phyloP scores from a whole-genome alignment of 2,113 vertebrate species.

The Antechinus stuartii region DNA sequence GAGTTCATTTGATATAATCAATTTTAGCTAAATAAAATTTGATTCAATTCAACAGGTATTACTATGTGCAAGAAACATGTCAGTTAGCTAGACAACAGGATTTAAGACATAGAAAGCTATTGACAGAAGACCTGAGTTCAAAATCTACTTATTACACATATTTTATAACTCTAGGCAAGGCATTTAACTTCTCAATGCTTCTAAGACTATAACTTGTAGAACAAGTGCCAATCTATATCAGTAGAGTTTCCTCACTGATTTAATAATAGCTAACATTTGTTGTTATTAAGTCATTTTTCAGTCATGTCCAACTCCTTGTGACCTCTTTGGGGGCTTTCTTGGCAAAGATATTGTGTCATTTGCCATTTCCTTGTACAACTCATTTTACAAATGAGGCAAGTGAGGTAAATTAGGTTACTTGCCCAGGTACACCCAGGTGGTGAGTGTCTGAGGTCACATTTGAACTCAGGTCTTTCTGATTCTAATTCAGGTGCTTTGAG shows the following conservation, averaged over 20 bases:
- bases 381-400: neutral
- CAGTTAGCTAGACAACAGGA: neutral
- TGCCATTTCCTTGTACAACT: neutral
- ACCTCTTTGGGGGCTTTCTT: neutral
- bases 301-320: neutral
- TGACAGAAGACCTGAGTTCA: neutral
- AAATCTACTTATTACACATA: neutral
- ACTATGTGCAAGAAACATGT: no score
- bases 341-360: neutral
- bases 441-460: neutral
- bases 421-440: neutral
- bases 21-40: neutral
- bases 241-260: neutral
- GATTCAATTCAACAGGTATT: neutral
- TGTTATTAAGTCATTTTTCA: neutral
- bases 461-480: neutral
- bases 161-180: neutral
- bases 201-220: neutral
- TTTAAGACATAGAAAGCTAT: neutral
- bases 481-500: neutral
- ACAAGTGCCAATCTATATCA: neutral
- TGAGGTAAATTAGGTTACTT: neutral
- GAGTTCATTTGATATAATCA: neutral
- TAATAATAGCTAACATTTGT: neutral
- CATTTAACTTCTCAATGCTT: neutral